These are phyloP conservation scores for Okamejei kenojei DNA, from an alignment of 2,797 vertebrate genomes.

Conservation along the genomic window DNA sequence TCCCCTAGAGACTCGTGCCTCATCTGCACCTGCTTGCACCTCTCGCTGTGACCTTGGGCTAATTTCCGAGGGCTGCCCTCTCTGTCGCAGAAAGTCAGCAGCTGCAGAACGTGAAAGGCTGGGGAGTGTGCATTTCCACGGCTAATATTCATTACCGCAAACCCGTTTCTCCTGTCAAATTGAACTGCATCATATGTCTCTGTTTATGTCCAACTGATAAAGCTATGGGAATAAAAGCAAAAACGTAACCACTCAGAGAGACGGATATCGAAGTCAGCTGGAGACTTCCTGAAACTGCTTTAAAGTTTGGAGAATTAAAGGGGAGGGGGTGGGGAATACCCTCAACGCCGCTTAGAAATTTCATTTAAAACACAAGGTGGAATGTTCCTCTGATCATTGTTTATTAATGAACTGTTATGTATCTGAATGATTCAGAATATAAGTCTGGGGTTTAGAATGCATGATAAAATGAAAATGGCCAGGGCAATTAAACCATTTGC, in stretches of 20 bases:
- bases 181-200: background rate
- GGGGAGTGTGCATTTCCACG: background rate
- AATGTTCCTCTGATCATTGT: background rate
- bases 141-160: background rate
- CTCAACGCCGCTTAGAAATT: background rate
- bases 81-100: background rate
- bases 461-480: background rate
- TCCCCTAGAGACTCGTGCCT: background rate
- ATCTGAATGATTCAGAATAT: background rate
- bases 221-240: background rate
- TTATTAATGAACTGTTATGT: background rate
- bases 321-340: background rate
- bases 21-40: background rate
- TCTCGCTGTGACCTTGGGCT: background rate
- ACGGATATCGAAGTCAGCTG: background rate
- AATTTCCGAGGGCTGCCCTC: background rate
- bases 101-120: background rate
- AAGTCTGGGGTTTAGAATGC: background rate
- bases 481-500: background rate
- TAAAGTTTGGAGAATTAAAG: background rate
- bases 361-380: background rate
- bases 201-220: conserved; percentile 20
- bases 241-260: background rate
- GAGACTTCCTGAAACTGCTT: background rate
- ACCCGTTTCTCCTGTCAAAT: background rate